Evolutionary conservation across 1,140 invertebrate species (phyloP).

Genomic region (Adoxophyes honmai): DNA sequence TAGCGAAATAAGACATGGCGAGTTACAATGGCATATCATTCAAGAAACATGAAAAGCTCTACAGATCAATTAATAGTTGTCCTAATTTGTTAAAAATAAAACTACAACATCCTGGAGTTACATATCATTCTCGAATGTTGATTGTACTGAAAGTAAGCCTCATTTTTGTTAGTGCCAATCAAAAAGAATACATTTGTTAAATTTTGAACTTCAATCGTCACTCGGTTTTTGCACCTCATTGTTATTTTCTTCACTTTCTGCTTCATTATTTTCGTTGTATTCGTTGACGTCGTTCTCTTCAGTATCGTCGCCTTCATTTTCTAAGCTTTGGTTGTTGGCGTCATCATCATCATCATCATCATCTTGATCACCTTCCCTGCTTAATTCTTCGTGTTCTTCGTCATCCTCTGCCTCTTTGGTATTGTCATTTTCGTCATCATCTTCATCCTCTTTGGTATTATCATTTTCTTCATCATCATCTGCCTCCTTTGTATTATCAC

Average conservation of each 20-base stretch:
- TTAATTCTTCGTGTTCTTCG: slow-evolving; percentile 39
- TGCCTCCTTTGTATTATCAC: slow-evolving; percentile 36
- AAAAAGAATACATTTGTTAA: slow-evolving; percentile 26
- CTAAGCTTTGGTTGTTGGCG: slow-evolving; percentile 29
- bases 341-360: slow-evolving; percentile 35
- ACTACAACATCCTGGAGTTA: no score
- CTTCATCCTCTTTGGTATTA: slow-evolving; percentile 31
- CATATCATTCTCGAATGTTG: no score
- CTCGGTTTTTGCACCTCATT: slow-evolving; percentile 37
- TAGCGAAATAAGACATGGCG: no score
- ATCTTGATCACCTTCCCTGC: slow-evolving; percentile 31
- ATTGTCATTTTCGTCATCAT: slow-evolving; percentile 34
- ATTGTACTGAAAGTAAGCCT: no score
- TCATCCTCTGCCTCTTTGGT: slow-evolving; percentile 46
- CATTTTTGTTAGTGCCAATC: slow-evolving; percentile 46
- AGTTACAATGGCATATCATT: no score
- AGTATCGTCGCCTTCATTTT: slow-evolving; percentile 33
- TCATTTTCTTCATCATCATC: slow-evolving; percentile 45
- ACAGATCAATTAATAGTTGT: no score
- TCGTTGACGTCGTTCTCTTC: slow-evolving; percentile 34
- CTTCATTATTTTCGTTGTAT: slow-evolving; percentile 27
- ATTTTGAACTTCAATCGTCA: slow-evolving; percentile 21
- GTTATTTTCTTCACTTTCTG: slow-evolving; percentile 22
- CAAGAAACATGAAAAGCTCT: no score
- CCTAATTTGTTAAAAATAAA: no score